Base-by-base conservation (phyloP, 2,888 invertebrate genomes). In the Acronicta aceris region DNA sequence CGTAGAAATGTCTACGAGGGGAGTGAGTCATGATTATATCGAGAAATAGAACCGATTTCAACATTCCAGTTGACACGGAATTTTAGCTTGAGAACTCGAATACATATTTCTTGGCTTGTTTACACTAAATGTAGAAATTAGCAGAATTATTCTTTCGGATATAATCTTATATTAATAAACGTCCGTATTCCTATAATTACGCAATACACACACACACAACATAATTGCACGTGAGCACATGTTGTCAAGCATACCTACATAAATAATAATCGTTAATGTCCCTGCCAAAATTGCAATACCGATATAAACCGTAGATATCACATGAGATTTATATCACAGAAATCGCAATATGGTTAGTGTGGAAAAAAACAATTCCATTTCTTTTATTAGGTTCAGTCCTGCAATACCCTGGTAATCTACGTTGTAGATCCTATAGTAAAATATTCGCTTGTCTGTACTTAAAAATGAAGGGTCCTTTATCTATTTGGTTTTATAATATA, bases 211-310 rank as follows among this genome's bases (percentile, higher is more conserved):
- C 7, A n/a, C n/a, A n/a, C n/a, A n/a, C n/a, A n/a, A n/a, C n/a
- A n/a, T n/a, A n/a, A 12, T 3, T 21, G 12, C 55, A 43, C 56
- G 67, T 56, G 52, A 42, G 16, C 54, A 47, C 33, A 33, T 43
- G 17, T 30, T 52, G 33, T 52, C 17, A 52, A 17, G 21, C 48
- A 65, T 65, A n/a, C n/a, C n/a, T n/a, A n/a, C n/a, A n/a, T n/a
- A 65, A 41, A 61, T 45, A 43, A 40, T 52, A 48, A 60, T 60
- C 43, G 52, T 38, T 56, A 41, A 62, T 45, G 56, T 52, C 62
- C 21, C 43, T 68, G 68, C 69, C 64, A 68, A 68, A 48, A 30
- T 42, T 40, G 51, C 54, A 64, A 59, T 27, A 59, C 38, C 17
- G 36, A 48, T 68, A 55, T 67, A 66, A 57, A 52, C 12, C 40